A percentile compares a stretch with the other conserved stretches of the same genome.
phyloP scores from a whole-genome alignment of 2,797 vertebrate genomes.

The Anguilla obscura region DNA sequence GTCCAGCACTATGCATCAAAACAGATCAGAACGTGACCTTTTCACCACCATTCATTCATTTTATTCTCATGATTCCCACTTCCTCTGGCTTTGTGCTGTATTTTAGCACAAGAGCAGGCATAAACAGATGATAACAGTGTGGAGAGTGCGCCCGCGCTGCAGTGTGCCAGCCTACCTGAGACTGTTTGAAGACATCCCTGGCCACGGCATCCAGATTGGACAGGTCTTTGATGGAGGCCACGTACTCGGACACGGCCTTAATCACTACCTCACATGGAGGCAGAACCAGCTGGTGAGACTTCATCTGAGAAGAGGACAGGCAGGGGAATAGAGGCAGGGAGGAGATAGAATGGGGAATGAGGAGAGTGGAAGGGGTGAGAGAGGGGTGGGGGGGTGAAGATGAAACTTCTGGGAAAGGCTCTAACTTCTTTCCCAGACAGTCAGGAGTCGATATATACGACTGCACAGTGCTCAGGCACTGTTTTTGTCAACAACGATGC shows the following conservation, averaged over 20 bases:
- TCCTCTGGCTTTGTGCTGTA: neutral
- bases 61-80: neutral
- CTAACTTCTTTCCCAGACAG: neutral
- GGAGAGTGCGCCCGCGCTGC: neutral
- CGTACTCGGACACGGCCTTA: slow-evolving; percentile 90
- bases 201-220: slow-evolving; percentile 83
- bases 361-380: neutral
- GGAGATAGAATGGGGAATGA: neutral
- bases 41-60: too few species aligned
- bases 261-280: slow-evolving; percentile 92
- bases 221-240: slow-evolving; percentile 86
- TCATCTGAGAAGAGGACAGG: slow-evolving; percentile 67
- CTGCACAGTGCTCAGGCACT: neutral
- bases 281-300: slow-evolving; percentile 88
- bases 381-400: neutral
- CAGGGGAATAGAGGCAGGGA: neutral
- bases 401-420: neutral
- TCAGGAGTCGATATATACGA: neutral
- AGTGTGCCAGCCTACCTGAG: slow-evolving; percentile 72
- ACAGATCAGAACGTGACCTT: too few species aligned
- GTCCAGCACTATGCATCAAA: neutral
- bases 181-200: slow-evolving; percentile 91
- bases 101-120: neutral
- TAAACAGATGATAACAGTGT: neutral
- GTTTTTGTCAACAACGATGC: too few species aligned